Conservation (phyloP, 2,888 invertebrate genomes). For the Corythucha ciliata region DNA sequence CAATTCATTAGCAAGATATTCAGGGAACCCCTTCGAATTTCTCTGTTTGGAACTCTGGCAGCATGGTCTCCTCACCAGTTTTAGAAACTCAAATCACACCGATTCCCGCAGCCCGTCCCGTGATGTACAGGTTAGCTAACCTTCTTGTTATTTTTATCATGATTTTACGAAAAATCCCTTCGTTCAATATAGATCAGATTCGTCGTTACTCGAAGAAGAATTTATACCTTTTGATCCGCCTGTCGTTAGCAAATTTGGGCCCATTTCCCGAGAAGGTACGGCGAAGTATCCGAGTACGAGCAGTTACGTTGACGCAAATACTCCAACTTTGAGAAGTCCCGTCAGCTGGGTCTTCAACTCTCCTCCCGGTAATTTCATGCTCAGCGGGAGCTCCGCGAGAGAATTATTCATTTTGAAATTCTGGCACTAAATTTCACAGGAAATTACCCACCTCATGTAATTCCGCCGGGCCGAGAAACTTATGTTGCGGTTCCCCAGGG, state of each 20-base stretch:
- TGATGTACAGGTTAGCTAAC: conserved; percentile 29
- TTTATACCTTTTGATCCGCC: conserved; percentile 59
- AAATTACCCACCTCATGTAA: conserved; percentile 14
- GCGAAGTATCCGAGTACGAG: conserved; percentile 17
- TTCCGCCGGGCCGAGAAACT: conserved; percentile 17
- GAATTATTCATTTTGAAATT: not conserved
- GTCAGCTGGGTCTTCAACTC: conserved; percentile 45
- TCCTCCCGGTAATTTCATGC: conserved; percentile 32
- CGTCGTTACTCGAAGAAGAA: conserved; percentile 51
- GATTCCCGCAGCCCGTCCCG: conserved; percentile 25
- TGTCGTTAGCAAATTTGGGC: conserved; percentile 57
- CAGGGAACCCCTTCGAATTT: conserved; percentile 28
- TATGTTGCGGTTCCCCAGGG: conserved; percentile 14
- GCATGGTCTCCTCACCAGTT: conserved; percentile 14
- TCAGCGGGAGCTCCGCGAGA: not conserved
- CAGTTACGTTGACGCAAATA: conserved; percentile 15
- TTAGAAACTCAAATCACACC: conserved; percentile 26
- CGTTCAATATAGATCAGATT: conserved; percentile 48
- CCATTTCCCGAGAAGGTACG: conserved; percentile 47
- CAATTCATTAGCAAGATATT: conserved; percentile 17
- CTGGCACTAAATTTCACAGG: not conserved
- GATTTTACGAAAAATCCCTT: too few species aligned
- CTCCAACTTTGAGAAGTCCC: conserved; percentile 35
- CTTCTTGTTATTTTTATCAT: too few species aligned
- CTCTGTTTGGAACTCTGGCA: conserved; percentile 32